Base-by-base conservation (phyloP, 2,113 vertebrate species). In the Tragelaphus scriptus region DNA sequence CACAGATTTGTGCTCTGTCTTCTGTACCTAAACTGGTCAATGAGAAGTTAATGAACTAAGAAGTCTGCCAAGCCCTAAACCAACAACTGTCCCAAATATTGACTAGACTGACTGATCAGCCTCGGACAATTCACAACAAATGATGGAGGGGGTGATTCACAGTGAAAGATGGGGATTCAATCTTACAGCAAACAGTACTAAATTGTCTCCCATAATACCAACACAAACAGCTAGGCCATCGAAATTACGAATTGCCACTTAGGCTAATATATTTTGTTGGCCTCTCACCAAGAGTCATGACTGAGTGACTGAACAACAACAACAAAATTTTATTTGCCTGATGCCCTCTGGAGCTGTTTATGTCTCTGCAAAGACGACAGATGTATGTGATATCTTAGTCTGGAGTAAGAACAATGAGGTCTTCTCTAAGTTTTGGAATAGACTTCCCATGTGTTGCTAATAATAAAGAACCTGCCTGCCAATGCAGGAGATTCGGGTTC, bases 1-100 rank as follows among this genome's bases (percentile, higher is more conserved):
- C 6, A 26, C 19, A 49, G 55, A 92, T 47, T 16, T 61, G 10
- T 23, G 59, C 32, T 86, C 49, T 68, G 25, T 30, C 77, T 36
- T 90, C 65, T 68, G 47, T 55, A 80, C 40, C 77, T 89, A 16
- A n/a, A 44, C 65, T 90, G n/a, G 61, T 87, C 61, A 92, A 84
- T 80, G 71, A 95, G 96, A 96, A 97, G 88, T 85, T 89, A 94
- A 97, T 94, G 90, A 95, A 88, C 82, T 75, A 95, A 94, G 89
- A 98, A 88, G n/a, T 84, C 63, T 81, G 17, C 75, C 40, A 85
- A 94, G 32, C 80, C 51, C 81, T 93, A 88, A 90, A 58, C 49
- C 44, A 68, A 79, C 47, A 84, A 40, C 53, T 44, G 32, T 36
- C 61, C 61, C 86, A 14, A 56, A 79, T 26, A 71, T 5, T 63